phyloP scores from a whole-genome alignment of 2,888 invertebrate species.

The Cantharis flavilabris region DNA sequence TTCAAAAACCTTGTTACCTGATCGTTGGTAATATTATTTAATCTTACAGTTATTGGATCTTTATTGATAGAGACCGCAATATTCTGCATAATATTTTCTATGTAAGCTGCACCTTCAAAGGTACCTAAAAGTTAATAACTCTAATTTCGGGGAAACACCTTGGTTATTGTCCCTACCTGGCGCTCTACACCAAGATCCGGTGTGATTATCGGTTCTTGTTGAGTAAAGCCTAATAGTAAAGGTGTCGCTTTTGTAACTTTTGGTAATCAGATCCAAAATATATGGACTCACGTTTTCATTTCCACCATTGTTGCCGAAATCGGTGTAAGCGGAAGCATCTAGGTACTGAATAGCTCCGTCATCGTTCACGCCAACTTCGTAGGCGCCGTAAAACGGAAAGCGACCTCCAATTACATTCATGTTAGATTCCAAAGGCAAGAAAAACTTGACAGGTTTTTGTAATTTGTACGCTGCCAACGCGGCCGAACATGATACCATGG shows the following conservation, averaged over 20 bases:
- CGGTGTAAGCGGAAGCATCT: slow-evolving; percentile 59
- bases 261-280: slow-evolving; percentile 52
- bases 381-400: slow-evolving; percentile 63
- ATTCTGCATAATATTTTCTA: slow-evolving; percentile 71
- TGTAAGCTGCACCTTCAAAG: slow-evolving; percentile 65
- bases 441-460: slow-evolving; percentile 70
- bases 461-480: slow-evolving; percentile 70
- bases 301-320: slow-evolving; percentile 60
- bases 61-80: slow-evolving; percentile 60
- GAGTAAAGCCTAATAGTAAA: slow-evolving; percentile 57
- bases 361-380: slow-evolving; percentile 67
- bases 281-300: slow-evolving; percentile 57
- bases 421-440: slow-evolving; percentile 71
- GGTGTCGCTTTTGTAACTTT: slow-evolving; percentile 65
- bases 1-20: slow-evolving; percentile 58
- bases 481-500: slow-evolving; percentile 65
- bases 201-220: slow-evolving; percentile 65
- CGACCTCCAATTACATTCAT: slow-evolving; percentile 74
- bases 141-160: neutral
- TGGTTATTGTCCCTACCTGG: slow-evolving; percentile 60
- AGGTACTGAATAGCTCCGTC: slow-evolving; percentile 71
- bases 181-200: slow-evolving; percentile 67
- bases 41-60: slow-evolving; percentile 64
- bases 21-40: slow-evolving; percentile 58
- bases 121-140: slow-evolving; percentile 54